Evolutionary conservation across 2,888 invertebrate genomes (phyloP), one percentile per base, ranked within the genome.

Genomic region (Scaeva pyrastri): DNA sequence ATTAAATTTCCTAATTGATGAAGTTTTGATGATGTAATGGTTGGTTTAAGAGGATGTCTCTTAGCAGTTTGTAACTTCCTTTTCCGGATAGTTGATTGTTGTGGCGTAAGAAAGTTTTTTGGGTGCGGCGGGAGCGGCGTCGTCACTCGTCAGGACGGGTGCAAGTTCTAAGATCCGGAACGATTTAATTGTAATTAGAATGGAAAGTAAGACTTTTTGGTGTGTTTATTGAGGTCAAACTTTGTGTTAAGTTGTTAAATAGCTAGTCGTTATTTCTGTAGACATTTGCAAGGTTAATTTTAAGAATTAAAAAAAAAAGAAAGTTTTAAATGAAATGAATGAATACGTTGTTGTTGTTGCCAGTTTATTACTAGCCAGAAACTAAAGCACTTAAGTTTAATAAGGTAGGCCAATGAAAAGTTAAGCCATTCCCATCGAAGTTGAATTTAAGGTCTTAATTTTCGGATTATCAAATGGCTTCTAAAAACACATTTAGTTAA

Each of bases 1-100:
- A 72, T 68, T 41, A 68, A 85, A 81, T 81, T 72, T 85, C 55
- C 76, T 85, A 72, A 85, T 81, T 85, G 80, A 72, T 68, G 66
- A 81, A 85, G 80, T 80, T 85, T 76, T 60, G 81, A 76, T 81
- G 75, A 80, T 85, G 75, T 72, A 64, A 64, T 50, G 56, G 55
- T 62, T 12, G 60, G 48, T 68, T 68, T 19, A 68, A 60, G 39
- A 52, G 68, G 68, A 68, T 68, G 68, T 68, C 68, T 50, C 68
- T 68, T 68, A 68, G 50, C 52, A 68, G 68, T 68, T 68, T 68
- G 39, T 39, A 52, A 68, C 39, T 68, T 68, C 52, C 68, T 68
- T 52, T 68, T 68, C 68, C 48, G 68, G 52, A 19, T 48, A 66
- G 68, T 68, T 52, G 68, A 68, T 68, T 68, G 68, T 68, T 68